Evolutionary conservation across 2,797 vertebrate species (phyloP).

Genomic region (Picus viridis): DNA sequence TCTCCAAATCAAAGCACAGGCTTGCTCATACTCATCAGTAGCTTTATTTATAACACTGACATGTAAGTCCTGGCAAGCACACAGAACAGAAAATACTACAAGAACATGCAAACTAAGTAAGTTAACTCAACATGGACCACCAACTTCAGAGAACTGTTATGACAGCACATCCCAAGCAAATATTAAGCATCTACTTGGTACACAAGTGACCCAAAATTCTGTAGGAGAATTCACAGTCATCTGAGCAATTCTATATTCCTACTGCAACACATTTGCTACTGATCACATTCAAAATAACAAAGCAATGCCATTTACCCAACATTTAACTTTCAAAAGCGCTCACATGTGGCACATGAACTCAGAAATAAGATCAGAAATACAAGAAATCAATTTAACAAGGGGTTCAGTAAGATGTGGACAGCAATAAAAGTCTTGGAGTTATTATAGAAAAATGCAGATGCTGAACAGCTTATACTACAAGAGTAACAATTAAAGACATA

Average conservation of each 20-base stretch:
- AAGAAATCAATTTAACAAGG: not conserved
- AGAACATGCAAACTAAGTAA: not conserved
- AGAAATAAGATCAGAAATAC: not conserved
- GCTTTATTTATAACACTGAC: not conserved
- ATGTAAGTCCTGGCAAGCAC: not conserved
- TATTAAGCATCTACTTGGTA: not conserved
- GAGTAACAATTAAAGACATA: not conserved
- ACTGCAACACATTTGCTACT: not conserved
- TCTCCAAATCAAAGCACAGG: not conserved
- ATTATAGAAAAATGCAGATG: not conserved
- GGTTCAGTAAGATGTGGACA: not conserved
- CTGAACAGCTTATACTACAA: not conserved
- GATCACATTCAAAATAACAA: not conserved
- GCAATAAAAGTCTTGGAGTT: not conserved
- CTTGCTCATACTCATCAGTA: not conserved
- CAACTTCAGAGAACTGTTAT: not conserved
- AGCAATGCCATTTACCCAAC: not conserved
- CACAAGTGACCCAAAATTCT: not conserved
- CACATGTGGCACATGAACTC: not conserved
- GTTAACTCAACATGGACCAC: not conserved
- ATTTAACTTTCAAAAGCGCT: constrained; percentile 3
- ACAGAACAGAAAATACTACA: not conserved
- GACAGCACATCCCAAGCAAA: not conserved
- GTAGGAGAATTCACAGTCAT: not conserved
- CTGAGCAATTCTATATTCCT: not conserved